Percentiles rank a stretch among this genome's conserved stretches.
phyloP scores from a whole-genome alignment of 2,797 vertebrate species.

The Crocidura indochinensis region DNA sequence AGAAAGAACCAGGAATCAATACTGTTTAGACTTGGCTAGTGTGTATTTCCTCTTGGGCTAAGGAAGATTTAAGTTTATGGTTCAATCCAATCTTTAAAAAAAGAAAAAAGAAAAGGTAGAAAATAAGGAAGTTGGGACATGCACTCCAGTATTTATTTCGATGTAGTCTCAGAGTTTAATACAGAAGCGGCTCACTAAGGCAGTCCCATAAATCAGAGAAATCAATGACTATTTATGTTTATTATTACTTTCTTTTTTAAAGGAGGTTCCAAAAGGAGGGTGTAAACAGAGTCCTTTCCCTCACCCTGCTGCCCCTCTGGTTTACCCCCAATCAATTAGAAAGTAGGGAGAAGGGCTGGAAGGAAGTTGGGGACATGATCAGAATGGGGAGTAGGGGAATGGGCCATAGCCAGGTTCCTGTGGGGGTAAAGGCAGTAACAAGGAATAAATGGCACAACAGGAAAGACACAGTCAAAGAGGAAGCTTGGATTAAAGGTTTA shows the following conservation, averaged over 20 bases:
- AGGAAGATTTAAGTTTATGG: conserved; percentile 77
- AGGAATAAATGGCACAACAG: background rate
- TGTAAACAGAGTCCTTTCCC: no score
- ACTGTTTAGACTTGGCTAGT: conserved; percentile 73
- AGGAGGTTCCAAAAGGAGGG: background rate
- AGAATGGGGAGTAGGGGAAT: background rate
- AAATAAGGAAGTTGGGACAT: conserved; percentile 84
- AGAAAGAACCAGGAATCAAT: conserved; percentile 79
- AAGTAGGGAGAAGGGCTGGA: background rate
- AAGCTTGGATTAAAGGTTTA: background rate
- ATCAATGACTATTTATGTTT: conserved; percentile 83
- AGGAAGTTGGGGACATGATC: background rate
- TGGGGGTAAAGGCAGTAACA: background rate
- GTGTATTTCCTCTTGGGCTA: conserved; percentile 74
- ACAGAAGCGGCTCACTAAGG: conserved; percentile 60
- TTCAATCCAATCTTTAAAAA: conserved; percentile 74
- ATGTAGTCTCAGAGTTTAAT: conserved; percentile 65
- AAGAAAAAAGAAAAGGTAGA: conserved; percentile 46
- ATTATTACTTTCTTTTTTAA: conserved; percentile 75
- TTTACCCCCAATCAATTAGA: conserved; percentile 24
- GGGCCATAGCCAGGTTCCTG: conserved; percentile 13
- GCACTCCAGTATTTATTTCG: conserved; percentile 85
- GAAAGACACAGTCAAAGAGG: background rate
- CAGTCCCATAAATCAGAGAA: conserved; percentile 82
- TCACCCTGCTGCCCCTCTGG: no score